Conservation (phyloP, 2,888 invertebrate genomes). For the Venusia cambrica region DNA sequence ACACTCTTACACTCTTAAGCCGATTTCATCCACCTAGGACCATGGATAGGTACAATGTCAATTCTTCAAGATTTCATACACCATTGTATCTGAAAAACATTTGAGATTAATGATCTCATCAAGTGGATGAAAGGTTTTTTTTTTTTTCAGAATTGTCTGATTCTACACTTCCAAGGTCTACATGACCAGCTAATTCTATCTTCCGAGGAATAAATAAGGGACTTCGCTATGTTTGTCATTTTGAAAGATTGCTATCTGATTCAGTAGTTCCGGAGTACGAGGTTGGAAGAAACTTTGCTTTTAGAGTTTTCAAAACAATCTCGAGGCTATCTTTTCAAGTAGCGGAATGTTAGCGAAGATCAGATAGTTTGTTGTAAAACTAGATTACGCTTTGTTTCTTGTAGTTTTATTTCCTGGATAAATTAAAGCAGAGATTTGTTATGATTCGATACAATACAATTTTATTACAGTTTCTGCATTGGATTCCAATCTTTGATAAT, state of each 20-base stretch:
- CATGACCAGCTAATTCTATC: slow-evolving; percentile 64
- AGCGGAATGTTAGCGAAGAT: slow-evolving; percentile 15
- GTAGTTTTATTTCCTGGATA: slow-evolving; percentile 1
- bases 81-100: no score
- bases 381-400: slow-evolving; percentile 6
- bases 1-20: no score
- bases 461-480: no score
- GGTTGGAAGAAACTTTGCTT: slow-evolving; percentile 29
- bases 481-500: no score
- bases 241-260: slow-evolving; percentile 67
- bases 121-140: no score
- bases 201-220: slow-evolving; percentile 55
- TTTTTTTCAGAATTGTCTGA: no score
- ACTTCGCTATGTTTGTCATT: slow-evolving; percentile 58
- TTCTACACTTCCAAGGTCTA: slow-evolving; percentile 1
- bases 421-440: no score
- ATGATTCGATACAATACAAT: no score
- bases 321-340: slow-evolving; percentile 15
- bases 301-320: slow-evolving; percentile 26
- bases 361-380: slow-evolving; percentile 20
- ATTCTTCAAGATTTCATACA: no score
- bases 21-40: no score
- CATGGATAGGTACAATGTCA: no score
- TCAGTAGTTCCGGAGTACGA: slow-evolving; percentile 51
- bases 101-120: no score